A percentile compares a stretch with the other conserved stretches of the same genome.
Evolutionary conservation across 2,113 vertebrate genomes (phyloP).

Genomic region (Chaetodon trifascialis): DNA sequence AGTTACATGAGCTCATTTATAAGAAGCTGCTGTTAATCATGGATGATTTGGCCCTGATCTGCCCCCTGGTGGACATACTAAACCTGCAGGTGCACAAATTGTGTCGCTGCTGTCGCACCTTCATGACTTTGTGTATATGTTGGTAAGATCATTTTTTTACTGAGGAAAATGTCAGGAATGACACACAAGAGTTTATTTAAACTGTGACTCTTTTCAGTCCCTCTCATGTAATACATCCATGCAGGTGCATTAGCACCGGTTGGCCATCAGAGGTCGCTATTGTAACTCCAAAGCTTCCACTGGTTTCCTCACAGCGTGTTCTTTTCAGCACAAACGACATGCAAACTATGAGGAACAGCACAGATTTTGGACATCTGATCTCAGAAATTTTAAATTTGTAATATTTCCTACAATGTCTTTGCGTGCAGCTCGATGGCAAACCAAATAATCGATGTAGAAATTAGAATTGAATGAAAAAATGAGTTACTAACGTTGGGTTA

Average conservation of each 20-base stretch:
- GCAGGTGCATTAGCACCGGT: neutral
- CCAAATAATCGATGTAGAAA: neutral
- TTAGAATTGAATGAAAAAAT: neutral
- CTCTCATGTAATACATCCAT: neutral
- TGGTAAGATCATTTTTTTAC: neutral
- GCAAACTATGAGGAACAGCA: too few species aligned
- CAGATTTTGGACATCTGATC: neutral
- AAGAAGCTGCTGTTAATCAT: neutral
- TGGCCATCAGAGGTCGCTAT: slow-evolving; percentile 24
- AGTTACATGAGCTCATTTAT: neutral
- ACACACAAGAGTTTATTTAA: too few species aligned
- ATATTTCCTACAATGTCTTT: too few species aligned
- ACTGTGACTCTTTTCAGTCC: neutral
- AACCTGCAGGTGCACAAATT: neutral
- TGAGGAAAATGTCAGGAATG: neutral
- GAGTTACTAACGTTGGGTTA: neutral
- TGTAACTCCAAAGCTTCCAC: neutral
- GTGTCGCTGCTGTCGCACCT: too few species aligned
- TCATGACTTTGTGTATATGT: too few species aligned
- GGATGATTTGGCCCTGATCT: neutral
- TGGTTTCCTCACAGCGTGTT: too few species aligned
- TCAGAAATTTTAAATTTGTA: too few species aligned
- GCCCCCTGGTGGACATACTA: neutral
- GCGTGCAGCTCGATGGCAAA: too few species aligned
- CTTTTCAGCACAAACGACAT: too few species aligned